phyloP scores from a whole-genome alignment of 2,113 vertebrate species.

The Leptodactylus fuscus region DNA sequence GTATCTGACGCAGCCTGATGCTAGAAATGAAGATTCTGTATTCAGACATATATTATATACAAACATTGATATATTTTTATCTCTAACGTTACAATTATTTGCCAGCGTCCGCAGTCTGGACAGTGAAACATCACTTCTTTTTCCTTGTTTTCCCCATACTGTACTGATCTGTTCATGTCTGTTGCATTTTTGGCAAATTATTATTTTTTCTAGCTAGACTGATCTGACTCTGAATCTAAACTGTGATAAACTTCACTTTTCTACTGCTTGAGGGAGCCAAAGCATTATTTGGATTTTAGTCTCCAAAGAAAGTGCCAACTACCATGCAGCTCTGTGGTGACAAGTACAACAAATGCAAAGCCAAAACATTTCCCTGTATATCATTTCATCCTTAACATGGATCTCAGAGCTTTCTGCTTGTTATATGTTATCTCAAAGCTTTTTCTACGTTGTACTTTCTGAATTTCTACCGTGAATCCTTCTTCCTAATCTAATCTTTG shows the following conservation, averaged over 20 bases:
- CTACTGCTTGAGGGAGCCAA: constrained; percentile 20
- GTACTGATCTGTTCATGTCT: not conserved
- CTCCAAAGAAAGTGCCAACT: not conserved
- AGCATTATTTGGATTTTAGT: not conserved
- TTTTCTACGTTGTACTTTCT: not conserved
- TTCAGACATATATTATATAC: not conserved
- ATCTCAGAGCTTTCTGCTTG: not conserved
- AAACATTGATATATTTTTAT: not conserved
- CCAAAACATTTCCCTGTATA: constrained; percentile 10
- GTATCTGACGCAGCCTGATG: no score
- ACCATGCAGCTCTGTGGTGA: constrained; percentile 5
- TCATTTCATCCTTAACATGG: not conserved
- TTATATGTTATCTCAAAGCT: no score
- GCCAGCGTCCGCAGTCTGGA: not conserved
- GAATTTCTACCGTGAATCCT: not conserved
- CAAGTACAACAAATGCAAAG: not conserved
- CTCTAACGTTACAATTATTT: not conserved
- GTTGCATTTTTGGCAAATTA: not conserved
- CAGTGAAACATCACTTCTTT: not conserved
- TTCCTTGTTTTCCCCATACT: not conserved
- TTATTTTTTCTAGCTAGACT: not conserved
- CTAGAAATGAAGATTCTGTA: no score
- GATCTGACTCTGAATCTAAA: not conserved
- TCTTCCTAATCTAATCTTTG: not conserved
- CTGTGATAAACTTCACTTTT: not conserved